Conservation (phyloP, 2,888 invertebrate species). For the Lasioglossum villosulum region DNA sequence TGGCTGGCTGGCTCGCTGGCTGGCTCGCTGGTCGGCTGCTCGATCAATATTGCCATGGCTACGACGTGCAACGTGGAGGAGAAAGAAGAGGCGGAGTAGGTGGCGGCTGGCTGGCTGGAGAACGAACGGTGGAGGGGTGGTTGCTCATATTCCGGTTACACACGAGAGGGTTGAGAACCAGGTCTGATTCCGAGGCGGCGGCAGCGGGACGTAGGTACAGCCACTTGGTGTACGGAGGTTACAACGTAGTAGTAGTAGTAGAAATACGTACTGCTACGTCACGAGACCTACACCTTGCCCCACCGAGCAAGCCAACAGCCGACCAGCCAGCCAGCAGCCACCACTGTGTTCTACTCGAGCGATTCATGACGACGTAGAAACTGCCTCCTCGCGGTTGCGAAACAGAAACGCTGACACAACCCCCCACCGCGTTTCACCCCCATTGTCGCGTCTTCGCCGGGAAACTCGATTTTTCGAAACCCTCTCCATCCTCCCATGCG, state of each 20-base stretch:
- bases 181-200: slow-evolving; percentile 56
- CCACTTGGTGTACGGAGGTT: slow-evolving; percentile 56
- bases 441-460: slow-evolving; percentile 1
- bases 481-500: neutral
- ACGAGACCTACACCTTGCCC: slow-evolving; percentile 74
- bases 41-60: slow-evolving; percentile 82
- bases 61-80: slow-evolving; percentile 76
- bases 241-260: slow-evolving; percentile 49
- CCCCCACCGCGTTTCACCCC: slow-evolving; percentile 34
- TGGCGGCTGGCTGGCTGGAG: slow-evolving; percentile 63
- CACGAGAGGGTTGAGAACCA: slow-evolving; percentile 68
- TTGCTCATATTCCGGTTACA: slow-evolving; percentile 75
- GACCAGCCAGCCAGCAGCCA: slow-evolving; percentile 32
- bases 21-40: slow-evolving; percentile 41
- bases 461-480: neutral
- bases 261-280: slow-evolving; percentile 74
- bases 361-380: slow-evolving; percentile 72
- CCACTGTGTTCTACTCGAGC: slow-evolving; percentile 64
- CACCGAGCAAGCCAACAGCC: slow-evolving; percentile 43
- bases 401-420: slow-evolving; percentile 57
- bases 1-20: slow-evolving; percentile 69
- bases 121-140: slow-evolving; percentile 56
- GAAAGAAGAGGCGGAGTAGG: slow-evolving; percentile 62
- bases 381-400: slow-evolving; percentile 31
- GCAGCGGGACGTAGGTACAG: neutral